phyloP scores from a whole-genome alignment of 2,113 vertebrate genomes.

The Nannospalax galili region DNA sequence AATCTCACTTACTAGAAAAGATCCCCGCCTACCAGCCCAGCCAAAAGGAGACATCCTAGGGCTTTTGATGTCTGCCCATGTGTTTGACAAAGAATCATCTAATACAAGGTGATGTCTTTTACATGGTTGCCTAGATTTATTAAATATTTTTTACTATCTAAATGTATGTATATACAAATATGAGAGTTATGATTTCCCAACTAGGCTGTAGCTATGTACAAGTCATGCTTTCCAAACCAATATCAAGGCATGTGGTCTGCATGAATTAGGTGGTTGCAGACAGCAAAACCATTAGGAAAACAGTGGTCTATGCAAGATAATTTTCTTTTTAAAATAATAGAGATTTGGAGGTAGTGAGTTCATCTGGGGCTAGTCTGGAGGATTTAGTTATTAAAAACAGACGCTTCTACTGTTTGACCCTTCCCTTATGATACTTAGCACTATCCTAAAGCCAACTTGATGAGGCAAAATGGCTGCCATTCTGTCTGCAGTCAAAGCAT shows the following conservation, averaged over 20 bases:
- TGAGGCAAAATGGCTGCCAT: background rate
- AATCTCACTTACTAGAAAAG: background rate
- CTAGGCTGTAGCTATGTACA: background rate
- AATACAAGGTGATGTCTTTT: background rate
- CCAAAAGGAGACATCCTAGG: background rate
- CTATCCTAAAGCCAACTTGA: background rate
- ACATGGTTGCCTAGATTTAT: background rate
- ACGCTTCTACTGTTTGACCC: background rate
- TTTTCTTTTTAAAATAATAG: background rate
- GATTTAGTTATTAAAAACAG: background rate
- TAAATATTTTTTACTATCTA: background rate
- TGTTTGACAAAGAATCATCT: background rate
- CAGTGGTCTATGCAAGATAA: background rate
- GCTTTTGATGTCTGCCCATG: background rate
- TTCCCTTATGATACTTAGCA: rapidly evolving
- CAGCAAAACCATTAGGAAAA: slow-evolving; percentile 27
- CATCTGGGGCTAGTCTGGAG: background rate
- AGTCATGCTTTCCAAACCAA: background rate
- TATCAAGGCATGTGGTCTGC: background rate
- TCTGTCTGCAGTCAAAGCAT: background rate
- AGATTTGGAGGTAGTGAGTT: background rate
- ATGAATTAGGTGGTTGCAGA: background rate
- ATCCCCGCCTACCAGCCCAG: background rate
- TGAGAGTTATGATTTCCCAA: background rate
- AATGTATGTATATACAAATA: background rate